These are phyloP conservation scores for Metopia argyrocephala DNA, from an alignment of 2,888 invertebrate species.

Conservation along the genomic window DNA sequence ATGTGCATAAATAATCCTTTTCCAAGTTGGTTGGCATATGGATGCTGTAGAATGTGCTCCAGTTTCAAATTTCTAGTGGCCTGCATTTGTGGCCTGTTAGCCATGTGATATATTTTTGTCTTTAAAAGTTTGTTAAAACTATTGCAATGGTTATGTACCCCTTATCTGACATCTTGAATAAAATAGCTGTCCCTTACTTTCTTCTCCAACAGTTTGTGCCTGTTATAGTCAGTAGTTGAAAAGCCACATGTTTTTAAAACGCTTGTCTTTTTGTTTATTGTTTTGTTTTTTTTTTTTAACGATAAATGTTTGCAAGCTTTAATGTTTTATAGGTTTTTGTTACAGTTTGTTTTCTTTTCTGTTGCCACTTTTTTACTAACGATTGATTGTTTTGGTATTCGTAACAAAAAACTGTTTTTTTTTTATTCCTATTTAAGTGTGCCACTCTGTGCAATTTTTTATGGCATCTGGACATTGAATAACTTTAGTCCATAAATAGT, in stretches of 20 bases:
- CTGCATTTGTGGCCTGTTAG: not conserved
- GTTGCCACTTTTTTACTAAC: not conserved
- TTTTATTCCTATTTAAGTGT: conserved; percentile 32
- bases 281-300: not conserved
- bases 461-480: conserved; percentile 20
- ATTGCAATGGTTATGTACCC: not conserved
- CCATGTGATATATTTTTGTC: conserved; percentile 15
- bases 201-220: not conserved
- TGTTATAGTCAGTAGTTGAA: conserved; percentile 18
- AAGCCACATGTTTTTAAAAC: conserved; percentile 56
- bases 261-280: conserved; percentile 29
- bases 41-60: conserved; percentile 55
- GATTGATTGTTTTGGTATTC: not conserved
- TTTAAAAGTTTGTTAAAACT: not conserved
- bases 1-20: not conserved
- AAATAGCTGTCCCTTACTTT: conserved; percentile 41
- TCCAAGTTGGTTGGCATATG: not conserved
- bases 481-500: conserved; percentile 12
- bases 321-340: conserved; percentile 52
- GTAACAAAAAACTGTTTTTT: conserved; percentile 38
- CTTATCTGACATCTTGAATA: conserved; percentile 51
- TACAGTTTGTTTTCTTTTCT: conserved; percentile 20
- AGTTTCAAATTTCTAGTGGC: conserved; percentile 48
- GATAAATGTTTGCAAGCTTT: not conserved
- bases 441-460: not conserved